These are phyloP conservation scores for Orthosia gracilis DNA, from an alignment of 2,888 invertebrate species.

Conservation along the genomic window DNA sequence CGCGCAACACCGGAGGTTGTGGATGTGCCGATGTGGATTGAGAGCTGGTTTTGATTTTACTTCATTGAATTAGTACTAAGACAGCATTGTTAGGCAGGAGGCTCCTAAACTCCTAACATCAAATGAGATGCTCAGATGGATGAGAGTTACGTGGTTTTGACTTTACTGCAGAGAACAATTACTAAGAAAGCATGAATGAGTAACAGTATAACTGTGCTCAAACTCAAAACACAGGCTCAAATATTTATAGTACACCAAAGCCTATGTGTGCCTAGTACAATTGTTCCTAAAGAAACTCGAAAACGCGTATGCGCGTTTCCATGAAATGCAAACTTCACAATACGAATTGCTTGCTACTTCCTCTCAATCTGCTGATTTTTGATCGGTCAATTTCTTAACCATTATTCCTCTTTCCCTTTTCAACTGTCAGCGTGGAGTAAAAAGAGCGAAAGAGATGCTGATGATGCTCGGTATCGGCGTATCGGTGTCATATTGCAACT, in stretches of 20 bases:
- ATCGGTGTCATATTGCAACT: conserved; percentile 58
- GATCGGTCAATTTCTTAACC: conserved; percentile 7
- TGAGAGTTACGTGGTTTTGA: conserved; percentile 37
- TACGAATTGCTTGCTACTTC: not conserved
- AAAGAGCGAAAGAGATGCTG: conserved; percentile 21
- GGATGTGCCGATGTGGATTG: not conserved
- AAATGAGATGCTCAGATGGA: not conserved
- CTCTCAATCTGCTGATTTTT: conserved; percentile 9
- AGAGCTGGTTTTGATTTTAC: conserved; percentile 65
- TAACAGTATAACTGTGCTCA: not conserved
- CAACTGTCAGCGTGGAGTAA: conserved; percentile 5
- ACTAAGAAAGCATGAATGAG: conserved; percentile 27
- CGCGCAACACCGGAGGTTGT: conserved; percentile 13
- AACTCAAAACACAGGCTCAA: not conserved
- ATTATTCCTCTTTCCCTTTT: conserved; percentile 31
- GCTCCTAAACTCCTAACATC: not conserved
- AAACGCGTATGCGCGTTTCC: conserved; percentile 67
- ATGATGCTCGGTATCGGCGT: conserved; percentile 7
- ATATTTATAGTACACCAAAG: conserved; percentile 3
- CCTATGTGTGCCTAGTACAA: conserved; percentile 62
- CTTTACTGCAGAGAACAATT: conserved; percentile 29
- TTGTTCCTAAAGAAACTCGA: conserved; percentile 69
- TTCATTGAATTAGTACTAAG: conserved; percentile 65
- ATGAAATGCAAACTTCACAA: conserved; percentile 54
- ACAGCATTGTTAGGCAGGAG: conserved; percentile 48